These are phyloP conservation scores for Trichopoda pennipes DNA, from an alignment of 2,888 invertebrate species.

Conservation along the genomic window DNA sequence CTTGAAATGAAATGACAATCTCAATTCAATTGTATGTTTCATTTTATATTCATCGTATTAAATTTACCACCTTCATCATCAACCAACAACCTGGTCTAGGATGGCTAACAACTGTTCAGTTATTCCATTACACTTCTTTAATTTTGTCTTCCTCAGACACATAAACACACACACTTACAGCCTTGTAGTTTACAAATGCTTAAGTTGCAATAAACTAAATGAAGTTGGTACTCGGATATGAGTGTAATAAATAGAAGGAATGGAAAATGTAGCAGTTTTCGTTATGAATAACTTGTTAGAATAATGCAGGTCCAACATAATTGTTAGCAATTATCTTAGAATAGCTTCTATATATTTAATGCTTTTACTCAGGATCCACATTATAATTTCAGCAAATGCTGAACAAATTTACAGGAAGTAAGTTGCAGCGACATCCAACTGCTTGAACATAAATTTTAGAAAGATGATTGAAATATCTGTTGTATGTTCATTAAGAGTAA, in stretches of 20 bases:
- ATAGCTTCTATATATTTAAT: too few relatives aligned
- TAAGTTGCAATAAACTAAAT: constrained; percentile 63
- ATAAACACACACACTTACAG: neutral
- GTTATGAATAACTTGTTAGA: too few relatives aligned
- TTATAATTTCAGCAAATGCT: too few relatives aligned
- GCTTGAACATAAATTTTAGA: too few relatives aligned
- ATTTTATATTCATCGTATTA: constrained; percentile 58
- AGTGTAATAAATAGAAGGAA: constrained; percentile 1
- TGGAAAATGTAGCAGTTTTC: neutral
- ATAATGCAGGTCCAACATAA: too few relatives aligned
- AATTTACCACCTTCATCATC: constrained; percentile 25
- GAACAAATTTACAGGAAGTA: too few relatives aligned
- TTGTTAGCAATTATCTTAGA: too few relatives aligned
- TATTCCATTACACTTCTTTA: constrained; percentile 25
- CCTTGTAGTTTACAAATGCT: constrained; percentile 46
- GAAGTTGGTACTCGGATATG: constrained; percentile 20
- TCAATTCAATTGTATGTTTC: constrained; percentile 64
- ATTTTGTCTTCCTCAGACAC: neutral
- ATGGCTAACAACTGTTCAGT: constrained; percentile 7
- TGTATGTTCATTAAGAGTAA: too few relatives aligned
- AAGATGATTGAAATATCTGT: too few relatives aligned
- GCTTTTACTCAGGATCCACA: too few relatives aligned
- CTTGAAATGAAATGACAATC: constrained; percentile 45
- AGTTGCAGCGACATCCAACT: too few relatives aligned
- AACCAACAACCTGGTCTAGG: neutral